Base-by-base conservation (phyloP, 2,888 invertebrate genomes). In the Arenicola marina region DNA sequence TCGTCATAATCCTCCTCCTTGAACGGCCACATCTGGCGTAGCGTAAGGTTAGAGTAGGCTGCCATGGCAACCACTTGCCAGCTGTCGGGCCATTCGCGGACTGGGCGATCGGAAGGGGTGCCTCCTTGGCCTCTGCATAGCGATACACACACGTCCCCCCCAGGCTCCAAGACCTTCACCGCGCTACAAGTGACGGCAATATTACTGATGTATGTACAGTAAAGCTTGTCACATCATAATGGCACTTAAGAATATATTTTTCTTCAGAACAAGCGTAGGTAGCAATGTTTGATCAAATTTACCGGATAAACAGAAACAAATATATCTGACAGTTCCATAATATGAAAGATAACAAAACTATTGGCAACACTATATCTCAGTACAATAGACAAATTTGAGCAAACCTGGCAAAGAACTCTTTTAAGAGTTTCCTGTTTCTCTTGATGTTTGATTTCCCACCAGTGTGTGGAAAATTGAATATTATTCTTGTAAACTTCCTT, bases 381-480 rank as follows among this genome's bases (percentile, higher is more conserved):
- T n/a, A n/a, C n/a, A n/a, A n/a, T n/a, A n/a, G n/a, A n/a, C n/a
- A n/a, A n/a, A n/a, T n/a, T n/a, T n/a, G n/a, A n/a, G n/a, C n/a
- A n/a, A n/a, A 79, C 80, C 80, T 81, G 45, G 60, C 59, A 69
- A 87, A 87, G 77, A 87, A 87, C 45, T 82, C 77, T 60, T 75
- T 77, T 2, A 88, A 76, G 28, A 88, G 80, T 33, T 83, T 77
- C 62, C 87, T 83, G 75, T 88, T 88, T 59, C 84, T 83, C 70
- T 86, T 85, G 61, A 88, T 84, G 74, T 87, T 86, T 78, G 87
- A 88, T 79, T 88, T 88, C 4, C 88, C 88, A 34, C 88, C 87
- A 45, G 85, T 83, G 76, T 88, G 87, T 7, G 88, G 88, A 73
- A 89, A 88, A 74, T 89, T 88, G 78, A 89, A 88, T 57, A 88